These are phyloP conservation scores for Drosophila hawaiiensis DNA, from an alignment of 2,888 invertebrate species.

Conservation along the genomic window DNA sequence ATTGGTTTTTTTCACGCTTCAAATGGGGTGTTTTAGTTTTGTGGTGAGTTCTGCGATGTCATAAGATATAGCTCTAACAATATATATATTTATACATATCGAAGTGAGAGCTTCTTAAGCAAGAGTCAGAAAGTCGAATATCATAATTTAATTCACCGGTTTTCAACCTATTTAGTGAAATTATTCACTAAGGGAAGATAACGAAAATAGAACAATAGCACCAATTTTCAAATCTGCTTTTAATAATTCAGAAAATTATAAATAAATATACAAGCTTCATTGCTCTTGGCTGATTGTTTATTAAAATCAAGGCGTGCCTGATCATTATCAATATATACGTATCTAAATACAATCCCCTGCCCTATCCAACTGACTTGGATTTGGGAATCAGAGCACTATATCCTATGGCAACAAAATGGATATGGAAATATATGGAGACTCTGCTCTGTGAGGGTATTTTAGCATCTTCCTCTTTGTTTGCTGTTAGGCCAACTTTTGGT, in stretches of 20 bases:
- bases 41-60: background rate
- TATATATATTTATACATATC: background rate
- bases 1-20: constrained; percentile 6
- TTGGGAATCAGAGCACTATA: background rate
- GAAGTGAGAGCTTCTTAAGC: background rate
- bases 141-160: background rate
- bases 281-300: background rate
- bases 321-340: background rate
- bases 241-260: background rate
- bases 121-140: background rate
- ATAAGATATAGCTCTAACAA: background rate
- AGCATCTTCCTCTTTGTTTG: constrained; percentile 21
- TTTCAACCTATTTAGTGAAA: background rate
- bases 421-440: background rate
- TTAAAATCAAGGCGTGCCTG: background rate
- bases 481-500: constrained; percentile 62
- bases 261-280: background rate
- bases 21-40: background rate
- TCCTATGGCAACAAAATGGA: background rate
- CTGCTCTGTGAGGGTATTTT: background rate
- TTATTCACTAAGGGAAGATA: background rate
- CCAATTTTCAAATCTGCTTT: background rate
- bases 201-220: background rate
- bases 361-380: background rate
- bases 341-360: background rate